Conservation (phyloP, 1,140 invertebrate species). For the Prorops nasuta region DNA sequence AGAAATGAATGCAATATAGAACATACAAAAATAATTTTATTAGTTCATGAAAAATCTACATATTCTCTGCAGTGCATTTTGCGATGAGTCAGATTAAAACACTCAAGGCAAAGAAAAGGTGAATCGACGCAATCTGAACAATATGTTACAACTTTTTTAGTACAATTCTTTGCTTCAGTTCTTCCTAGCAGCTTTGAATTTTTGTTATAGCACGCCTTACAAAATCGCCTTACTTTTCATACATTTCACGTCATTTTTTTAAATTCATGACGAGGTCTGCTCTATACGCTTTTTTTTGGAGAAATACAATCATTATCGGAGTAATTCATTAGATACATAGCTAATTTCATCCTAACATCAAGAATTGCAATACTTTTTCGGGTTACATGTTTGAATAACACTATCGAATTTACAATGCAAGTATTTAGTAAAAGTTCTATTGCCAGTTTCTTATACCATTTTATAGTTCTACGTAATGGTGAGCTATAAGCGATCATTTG, state of each 20-base stretch:
- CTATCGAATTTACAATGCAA: conserved; percentile 36
- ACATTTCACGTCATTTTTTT: conserved; percentile 12
- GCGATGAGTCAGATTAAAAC: conserved; percentile 12
- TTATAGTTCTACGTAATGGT: conserved; percentile 38
- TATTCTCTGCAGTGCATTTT: background rate
- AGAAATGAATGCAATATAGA: background rate
- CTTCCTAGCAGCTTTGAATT: conserved; percentile 9
- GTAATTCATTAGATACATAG: conserved; percentile 12
- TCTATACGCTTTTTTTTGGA: conserved; percentile 4
- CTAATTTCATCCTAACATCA: conserved; percentile 12
- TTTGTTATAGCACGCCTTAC: conserved; percentile 10
- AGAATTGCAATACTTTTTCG: conserved; percentile 13
- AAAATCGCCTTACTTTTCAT: conserved; percentile 9
- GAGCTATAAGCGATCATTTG: conserved; percentile 38
- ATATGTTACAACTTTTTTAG: conserved; percentile 16
- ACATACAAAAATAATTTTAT: background rate
- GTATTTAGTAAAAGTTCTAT: conserved; percentile 40
- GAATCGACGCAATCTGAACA: conserved; percentile 8
- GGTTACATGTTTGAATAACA: conserved; percentile 28
- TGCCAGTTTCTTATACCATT: conserved; percentile 45
- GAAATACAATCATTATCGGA: conserved; percentile 6
- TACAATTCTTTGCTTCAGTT: conserved; percentile 5
- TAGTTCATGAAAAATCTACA: background rate
- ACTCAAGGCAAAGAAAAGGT: conserved; percentile 13
- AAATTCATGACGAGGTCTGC: conserved; percentile 14